These are phyloP conservation scores for Epicampocera succincta DNA, from an alignment of 2,888 invertebrate genomes.

Conservation along the genomic window DNA sequence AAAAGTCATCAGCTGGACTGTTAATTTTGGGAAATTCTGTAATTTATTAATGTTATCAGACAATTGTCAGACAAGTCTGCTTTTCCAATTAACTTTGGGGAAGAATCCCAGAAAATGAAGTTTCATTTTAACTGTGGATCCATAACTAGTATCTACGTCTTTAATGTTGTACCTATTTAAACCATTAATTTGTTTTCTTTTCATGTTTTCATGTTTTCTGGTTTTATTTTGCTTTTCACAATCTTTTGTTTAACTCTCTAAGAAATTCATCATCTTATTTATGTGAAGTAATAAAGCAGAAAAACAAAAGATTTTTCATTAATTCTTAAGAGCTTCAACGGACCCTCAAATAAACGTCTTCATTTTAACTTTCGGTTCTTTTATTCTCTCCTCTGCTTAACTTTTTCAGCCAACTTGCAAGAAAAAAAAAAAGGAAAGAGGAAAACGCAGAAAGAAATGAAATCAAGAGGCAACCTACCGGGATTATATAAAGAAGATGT, in stretches of 20 bases:
- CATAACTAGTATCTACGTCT: no score
- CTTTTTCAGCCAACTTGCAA: constrained; percentile 23
- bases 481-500: constrained; percentile 28
- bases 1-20: no score
- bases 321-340: constrained; percentile 59
- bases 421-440: constrained; percentile 40
- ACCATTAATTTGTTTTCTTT: not conserved
- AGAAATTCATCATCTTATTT: constrained; percentile 57
- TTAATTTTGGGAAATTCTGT: no score
- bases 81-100: no score
- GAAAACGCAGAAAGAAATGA: constrained; percentile 12
- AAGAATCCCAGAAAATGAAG: no score
- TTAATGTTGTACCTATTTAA: no score
- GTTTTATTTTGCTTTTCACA: constrained; percentile 3
- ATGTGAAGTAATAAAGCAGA: constrained; percentile 63
- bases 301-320: constrained; percentile 64
- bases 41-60: no score
- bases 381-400: constrained; percentile 4
- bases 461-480: not conserved
- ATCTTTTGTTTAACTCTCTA: constrained; percentile 27
- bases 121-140: no score
- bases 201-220: constrained; percentile 5
- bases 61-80: no score
- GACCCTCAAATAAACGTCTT: constrained; percentile 58
- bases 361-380: not conserved